Percentiles rank a stretch among this genome's conserved stretches.
phyloP scores from a whole-genome alignment of 2,797 vertebrate species.

The Channallabes apus region DNA sequence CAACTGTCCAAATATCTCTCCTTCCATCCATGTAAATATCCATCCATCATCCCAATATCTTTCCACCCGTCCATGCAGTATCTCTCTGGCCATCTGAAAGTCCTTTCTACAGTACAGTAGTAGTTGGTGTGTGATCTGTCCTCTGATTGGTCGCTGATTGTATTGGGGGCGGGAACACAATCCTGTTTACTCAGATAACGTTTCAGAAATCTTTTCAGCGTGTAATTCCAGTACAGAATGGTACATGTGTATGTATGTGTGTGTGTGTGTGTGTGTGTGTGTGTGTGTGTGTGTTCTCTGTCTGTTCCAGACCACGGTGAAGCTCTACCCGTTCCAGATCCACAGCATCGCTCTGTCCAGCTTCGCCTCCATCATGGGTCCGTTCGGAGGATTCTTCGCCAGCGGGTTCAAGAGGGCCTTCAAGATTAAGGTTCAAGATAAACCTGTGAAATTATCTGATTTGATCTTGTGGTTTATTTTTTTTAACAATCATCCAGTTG shows the following conservation, averaged over 20 bases:
- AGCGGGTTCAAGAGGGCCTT: constrained; percentile 98
- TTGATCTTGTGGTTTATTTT: neutral
- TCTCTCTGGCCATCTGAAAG: no score
- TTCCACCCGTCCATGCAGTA: no score
- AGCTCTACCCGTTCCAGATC: constrained; percentile 97
- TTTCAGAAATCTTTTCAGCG: neutral
- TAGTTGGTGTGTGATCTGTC: neutral
- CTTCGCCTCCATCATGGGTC: constrained; percentile 94
- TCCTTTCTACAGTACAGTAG: neutral
- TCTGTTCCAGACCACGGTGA: constrained; percentile 81
- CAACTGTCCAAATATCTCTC: neutral
- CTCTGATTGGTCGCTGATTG: neutral
- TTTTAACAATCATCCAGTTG: neutral
- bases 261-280: no score
- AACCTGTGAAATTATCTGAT: neutral
- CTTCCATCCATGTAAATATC: neutral
- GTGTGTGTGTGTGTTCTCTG: neutral
- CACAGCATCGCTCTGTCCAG: constrained; percentile 95
- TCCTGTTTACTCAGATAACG: neutral
- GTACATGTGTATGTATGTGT: neutral
- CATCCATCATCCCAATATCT: neutral
- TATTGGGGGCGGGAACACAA: neutral
- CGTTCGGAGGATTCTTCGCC: constrained; percentile 97
- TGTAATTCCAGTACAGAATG: neutral
- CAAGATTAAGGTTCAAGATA: constrained; percentile 88